These are phyloP conservation scores for Hydrophis major DNA, from an alignment of 2,797 vertebrate species.

Conservation along the genomic window DNA sequence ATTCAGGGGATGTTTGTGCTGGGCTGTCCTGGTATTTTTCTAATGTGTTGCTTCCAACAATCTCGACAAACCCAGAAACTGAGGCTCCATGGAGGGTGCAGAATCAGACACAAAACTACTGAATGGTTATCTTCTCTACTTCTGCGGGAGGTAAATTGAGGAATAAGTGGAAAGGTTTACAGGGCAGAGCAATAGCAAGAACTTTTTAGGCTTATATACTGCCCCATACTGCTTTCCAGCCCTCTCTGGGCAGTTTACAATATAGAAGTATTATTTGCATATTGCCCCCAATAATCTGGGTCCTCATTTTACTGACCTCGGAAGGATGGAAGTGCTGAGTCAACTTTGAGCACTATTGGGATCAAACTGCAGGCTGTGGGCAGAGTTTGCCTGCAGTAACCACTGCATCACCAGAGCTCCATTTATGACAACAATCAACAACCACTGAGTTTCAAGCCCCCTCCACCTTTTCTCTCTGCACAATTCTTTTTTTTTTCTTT, in stretches of 20 bases:
- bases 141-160: not conserved
- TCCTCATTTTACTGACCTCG: not conserved
- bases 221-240: not conserved
- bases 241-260: not conserved
- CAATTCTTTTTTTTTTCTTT: not conserved
- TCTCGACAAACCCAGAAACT: not conserved
- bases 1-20: not conserved
- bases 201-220: not conserved
- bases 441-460: not conserved
- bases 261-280: not conserved
- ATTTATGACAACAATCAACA: not conserved
- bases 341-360: not conserved
- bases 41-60: not conserved
- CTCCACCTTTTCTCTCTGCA: not conserved
- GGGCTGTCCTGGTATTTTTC: not conserved
- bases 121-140: not conserved
- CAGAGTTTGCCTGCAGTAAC: not conserved
- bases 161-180: not conserved
- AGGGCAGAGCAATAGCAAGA: not conserved
- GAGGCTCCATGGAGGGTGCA: not conserved
- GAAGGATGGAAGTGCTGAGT: not conserved
- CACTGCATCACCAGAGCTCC: not conserved
- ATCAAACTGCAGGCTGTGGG: not conserved
- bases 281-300: not conserved
- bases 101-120: not conserved